Conservation (phyloP, 2,888 invertebrate genomes). For the Macaria notata region DNA sequence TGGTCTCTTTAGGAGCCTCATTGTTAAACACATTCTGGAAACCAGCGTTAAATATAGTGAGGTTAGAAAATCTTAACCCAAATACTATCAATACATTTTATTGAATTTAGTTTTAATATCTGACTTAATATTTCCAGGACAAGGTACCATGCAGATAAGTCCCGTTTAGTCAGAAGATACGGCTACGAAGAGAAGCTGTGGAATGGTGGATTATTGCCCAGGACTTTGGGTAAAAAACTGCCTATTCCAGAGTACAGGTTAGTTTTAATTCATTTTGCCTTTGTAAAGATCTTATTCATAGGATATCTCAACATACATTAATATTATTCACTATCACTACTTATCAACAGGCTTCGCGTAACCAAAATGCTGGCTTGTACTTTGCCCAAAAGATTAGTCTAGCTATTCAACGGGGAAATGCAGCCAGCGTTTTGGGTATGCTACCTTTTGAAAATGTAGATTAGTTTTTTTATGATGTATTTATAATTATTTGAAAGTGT, state of each 20-base stretch:
- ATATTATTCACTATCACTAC: no score
- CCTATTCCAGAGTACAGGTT: constrained; percentile 87
- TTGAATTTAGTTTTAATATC: background rate
- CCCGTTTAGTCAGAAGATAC: constrained; percentile 84
- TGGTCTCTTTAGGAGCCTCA: constrained; percentile 62
- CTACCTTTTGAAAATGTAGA: no score
- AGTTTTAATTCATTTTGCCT: constrained; percentile 2
- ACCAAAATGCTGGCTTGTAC: no score
- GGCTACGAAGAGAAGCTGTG: constrained; percentile 88
- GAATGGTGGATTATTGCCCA: constrained; percentile 87
- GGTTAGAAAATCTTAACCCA: constrained; percentile 49
- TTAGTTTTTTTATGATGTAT: no score
- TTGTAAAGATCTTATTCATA: no score
- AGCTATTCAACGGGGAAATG: no score
- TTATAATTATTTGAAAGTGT: no score
- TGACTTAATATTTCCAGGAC: constrained; percentile 50
- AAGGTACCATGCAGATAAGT: constrained; percentile 84
- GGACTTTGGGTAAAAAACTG: constrained; percentile 76
- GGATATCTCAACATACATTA: no score
- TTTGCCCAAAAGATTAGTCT: no score
- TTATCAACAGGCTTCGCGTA: no score
- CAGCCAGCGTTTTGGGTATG: no score
- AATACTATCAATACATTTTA: background rate
- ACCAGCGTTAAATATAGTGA: constrained; percentile 63
- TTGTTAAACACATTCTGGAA: constrained; percentile 64